A percentile compares a stretch with the other conserved stretches of the same genome.
These are phyloP conservation scores for Enteromius viviparus DNA, from an alignment of 2,797 vertebrate species.

Conservation along the genomic window DNA sequence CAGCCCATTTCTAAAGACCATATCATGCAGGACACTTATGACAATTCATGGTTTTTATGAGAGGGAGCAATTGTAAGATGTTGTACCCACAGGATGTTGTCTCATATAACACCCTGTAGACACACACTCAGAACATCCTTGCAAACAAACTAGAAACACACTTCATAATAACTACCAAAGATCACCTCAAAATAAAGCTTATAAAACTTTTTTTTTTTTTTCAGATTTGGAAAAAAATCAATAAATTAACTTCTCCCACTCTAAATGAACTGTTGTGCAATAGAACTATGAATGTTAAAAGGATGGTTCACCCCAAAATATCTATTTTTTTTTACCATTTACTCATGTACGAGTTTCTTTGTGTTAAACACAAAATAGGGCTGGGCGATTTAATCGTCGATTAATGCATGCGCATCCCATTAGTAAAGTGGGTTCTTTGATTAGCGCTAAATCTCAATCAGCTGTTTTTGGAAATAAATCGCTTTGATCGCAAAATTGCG, in stretches of 20 bases:
- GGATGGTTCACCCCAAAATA: not conserved
- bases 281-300: not conserved
- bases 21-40: not conserved
- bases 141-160: not conserved
- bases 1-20: not conserved
- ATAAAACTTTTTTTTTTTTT: too few relatives aligned
- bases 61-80: not conserved
- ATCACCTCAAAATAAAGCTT: not conserved
- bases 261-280: not conserved
- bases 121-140: not conserved
- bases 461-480: too few relatives aligned
- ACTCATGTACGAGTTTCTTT: not conserved
- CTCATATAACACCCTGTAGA: not conserved
- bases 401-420: too few relatives aligned
- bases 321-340: not conserved
- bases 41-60: not conserved
- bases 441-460: too few relatives aligned
- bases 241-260: too few relatives aligned
- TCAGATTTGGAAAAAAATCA: too few relatives aligned
- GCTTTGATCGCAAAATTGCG: too few relatives aligned
- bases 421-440: too few relatives aligned
- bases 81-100: not conserved
- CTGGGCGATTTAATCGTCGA: too few relatives aligned
- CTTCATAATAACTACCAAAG: not conserved
- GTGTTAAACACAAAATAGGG: not conserved